Evolutionary conservation across 2,888 invertebrate species (phyloP), one percentile per base, ranked within the genome.

Genomic region (Dysmachus trigonus): DNA sequence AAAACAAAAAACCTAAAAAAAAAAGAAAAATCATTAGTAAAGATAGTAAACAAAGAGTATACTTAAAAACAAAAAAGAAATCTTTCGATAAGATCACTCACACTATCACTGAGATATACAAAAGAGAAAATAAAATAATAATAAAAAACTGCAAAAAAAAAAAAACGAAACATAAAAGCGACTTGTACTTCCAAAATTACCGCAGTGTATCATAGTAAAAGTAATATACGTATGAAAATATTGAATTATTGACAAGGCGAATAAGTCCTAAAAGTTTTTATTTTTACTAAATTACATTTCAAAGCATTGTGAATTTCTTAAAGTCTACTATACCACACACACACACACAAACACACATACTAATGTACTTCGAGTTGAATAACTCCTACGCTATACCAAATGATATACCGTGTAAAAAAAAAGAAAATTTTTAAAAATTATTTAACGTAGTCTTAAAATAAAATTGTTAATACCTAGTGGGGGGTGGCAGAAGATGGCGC

Each of bases 381-480:
- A 22, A 27, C 62, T 38, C 79, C 51, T 79, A 51, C 79, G 73
- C 73, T 73, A 73, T 47, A 79, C 41, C 79, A 79, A n/a, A 79
- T 41, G 79, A 79, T 79, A 79, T 73, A 79, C 79, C 79, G 18
- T 79, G 79, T 79, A 79, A 47, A 79, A 79, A 62, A 15, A n/a
- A n/a, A 31, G 2, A 5, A 51, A 79, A 27, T 79, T 79, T 27
- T 73, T 22, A 62, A 62, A 73, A 73, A 73, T 73, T 73, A 73
- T 33, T 33, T 73, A 73, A 30, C 22, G 27, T 47, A 79, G 47
- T 35, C 22, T 22, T 38, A 27, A 47, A 51, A 7, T 47, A 79
- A 51, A 79, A 51, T 79, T 79, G 79, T 79, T 79, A 79, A 79
- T 62, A 62, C 27, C 62, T 79, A 79, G 47, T 18, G 31, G n/a